phyloP scores from a whole-genome alignment of 2,113 vertebrate genomes.

The Cyprinus carpio region DNA sequence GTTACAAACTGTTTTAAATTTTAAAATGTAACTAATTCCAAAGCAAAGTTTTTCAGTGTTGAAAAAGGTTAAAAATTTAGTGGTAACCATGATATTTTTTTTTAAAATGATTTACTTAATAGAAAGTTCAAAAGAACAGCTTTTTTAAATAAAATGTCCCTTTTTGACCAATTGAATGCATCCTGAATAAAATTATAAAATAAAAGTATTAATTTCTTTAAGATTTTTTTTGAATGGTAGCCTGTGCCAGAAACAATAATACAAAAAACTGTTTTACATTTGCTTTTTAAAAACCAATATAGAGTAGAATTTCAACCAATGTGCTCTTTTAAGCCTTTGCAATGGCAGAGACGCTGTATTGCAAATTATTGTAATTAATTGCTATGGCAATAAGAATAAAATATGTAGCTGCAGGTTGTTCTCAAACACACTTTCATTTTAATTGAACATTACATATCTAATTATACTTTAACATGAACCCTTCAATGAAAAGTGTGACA shows the following conservation, averaged over 20 bases:
- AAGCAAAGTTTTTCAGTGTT: too few species aligned
- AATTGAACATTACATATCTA: constrained; percentile 18
- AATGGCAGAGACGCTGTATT: background rate
- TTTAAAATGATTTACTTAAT: too few species aligned
- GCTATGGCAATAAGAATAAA: constrained; percentile 4
- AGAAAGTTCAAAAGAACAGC: too few species aligned
- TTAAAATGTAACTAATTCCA: too few species aligned
- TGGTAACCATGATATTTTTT: too few species aligned
- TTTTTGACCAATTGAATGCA: too few species aligned
- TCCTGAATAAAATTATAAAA: too few species aligned
- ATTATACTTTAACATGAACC: background rate
- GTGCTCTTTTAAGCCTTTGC: background rate
- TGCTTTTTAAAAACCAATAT: background rate
- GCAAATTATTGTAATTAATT: background rate
- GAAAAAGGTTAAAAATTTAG: too few species aligned
- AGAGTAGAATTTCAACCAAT: background rate
- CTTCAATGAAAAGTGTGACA: background rate
- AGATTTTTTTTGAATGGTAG: background rate
- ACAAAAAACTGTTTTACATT: background rate
- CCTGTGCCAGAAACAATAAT: background rate
- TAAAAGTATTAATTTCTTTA: background rate
- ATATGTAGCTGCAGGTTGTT: constrained; percentile 9
- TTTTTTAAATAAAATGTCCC: too few species aligned
- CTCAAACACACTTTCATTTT: background rate
- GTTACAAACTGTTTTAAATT: too few species aligned